Percentiles rank a stretch among this genome's conserved stretches.
Conservation (phyloP, 2,113 vertebrate genomes). For the Dromas ardeola region DNA sequence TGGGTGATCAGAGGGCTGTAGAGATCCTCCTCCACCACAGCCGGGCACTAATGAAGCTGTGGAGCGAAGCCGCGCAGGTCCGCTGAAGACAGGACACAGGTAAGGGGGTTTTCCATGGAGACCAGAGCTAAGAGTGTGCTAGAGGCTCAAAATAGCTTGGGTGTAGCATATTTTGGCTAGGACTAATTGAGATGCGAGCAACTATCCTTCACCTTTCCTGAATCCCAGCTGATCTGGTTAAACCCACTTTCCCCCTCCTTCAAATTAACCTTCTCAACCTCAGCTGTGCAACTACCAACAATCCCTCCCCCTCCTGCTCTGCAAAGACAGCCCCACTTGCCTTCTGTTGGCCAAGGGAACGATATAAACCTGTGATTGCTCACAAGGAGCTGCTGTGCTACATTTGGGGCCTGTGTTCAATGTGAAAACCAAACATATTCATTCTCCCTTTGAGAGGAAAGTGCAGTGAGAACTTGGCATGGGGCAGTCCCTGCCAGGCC, state of each 20-base stretch:
- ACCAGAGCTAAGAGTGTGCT: background rate
- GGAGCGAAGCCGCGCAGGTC: fast-evolving
- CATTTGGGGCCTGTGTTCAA: fast-evolving
- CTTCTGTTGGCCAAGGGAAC: no score
- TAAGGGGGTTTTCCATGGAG: background rate
- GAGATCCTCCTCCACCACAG: background rate
- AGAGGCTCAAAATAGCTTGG: background rate
- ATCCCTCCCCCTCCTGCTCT: background rate
- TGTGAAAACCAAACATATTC: fast-evolving
- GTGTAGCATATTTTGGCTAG: background rate
- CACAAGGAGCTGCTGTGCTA: background rate
- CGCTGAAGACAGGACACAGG: fast-evolving
- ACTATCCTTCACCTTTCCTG: background rate
- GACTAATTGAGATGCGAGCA: background rate
- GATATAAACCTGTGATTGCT: background rate
- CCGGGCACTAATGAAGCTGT: background rate
- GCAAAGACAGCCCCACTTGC: fast-evolving
- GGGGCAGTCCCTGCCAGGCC: no score
- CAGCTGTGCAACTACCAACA: background rate
- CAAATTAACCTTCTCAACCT: background rate
- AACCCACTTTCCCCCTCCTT: background rate
- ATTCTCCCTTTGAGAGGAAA: background rate
- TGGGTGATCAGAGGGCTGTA: background rate
- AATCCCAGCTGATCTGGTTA: background rate
- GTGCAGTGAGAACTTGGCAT: fast-evolving